Evolutionary conservation across 2,888 invertebrate genomes (phyloP).

Genomic region (Dolichopus griseipennis): DNA sequence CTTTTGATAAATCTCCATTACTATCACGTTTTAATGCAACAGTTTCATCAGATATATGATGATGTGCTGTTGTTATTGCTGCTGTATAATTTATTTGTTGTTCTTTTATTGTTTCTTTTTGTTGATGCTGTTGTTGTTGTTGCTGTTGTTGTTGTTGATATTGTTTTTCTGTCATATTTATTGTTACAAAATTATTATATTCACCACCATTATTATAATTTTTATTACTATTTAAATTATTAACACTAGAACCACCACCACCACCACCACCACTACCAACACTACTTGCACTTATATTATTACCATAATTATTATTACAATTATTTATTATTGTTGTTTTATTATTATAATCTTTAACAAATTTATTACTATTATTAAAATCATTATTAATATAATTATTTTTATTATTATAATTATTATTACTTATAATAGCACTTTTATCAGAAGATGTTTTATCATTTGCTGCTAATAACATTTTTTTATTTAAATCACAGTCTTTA

Average conservation of each 20-base stretch:
- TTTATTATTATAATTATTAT: constrained; percentile 2
- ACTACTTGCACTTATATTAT: background rate
- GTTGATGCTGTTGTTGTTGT: background rate
- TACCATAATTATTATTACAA: background rate
- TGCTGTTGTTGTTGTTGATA: constrained; percentile 8
- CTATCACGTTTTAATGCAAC: constrained; percentile 18
- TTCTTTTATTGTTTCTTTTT: background rate
- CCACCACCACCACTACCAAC: background rate
- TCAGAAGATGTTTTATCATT: background rate
- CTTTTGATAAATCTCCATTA: constrained; percentile 19
- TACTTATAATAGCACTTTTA: background rate
- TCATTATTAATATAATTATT: constrained; percentile 1
- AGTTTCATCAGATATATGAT: constrained; percentile 15
- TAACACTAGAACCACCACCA: background rate
- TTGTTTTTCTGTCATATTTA: background rate
- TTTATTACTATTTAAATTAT: background rate
- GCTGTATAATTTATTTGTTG: background rate
- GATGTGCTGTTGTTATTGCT: background rate
- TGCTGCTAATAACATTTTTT: background rate
- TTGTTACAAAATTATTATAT: background rate
- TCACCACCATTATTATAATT: background rate
- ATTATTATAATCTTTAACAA: constrained; percentile 4
- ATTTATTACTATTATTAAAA: background rate
- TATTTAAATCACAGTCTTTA: constrained; percentile 6
- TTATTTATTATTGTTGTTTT: background rate